Evolutionary conservation across 2,113 vertebrate genomes (phyloP).

Genomic region (Pangasianodon gigas): DNA sequence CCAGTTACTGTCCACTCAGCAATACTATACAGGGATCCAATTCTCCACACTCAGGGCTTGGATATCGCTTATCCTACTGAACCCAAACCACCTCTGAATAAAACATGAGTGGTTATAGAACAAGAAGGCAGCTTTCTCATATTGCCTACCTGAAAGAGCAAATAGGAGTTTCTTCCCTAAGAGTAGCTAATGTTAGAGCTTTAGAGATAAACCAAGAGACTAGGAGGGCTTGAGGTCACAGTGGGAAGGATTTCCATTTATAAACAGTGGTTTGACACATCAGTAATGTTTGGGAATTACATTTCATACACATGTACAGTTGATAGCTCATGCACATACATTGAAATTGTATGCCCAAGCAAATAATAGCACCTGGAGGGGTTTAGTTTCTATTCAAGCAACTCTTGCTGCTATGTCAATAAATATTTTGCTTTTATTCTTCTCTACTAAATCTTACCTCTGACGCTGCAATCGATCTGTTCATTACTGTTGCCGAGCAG

Average conservation of each 20-base stretch:
- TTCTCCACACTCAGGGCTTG: slow-evolving; percentile 42
- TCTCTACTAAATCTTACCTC: slow-evolving; percentile 15
- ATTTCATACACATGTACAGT: neutral
- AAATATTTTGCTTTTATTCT: slow-evolving; percentile 41
- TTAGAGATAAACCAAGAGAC: neutral
- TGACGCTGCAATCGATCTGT: slow-evolving; percentile 30
- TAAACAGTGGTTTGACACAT: neutral
- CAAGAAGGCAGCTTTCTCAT: neutral
- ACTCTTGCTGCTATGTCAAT: slow-evolving; percentile 3
- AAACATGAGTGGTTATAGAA: slow-evolving; percentile 49
- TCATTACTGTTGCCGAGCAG: slow-evolving; percentile 42
- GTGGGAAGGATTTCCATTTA: neutral
- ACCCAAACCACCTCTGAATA: slow-evolving; percentile 55
- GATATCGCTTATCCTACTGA: slow-evolving; percentile 50
- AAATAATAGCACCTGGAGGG: slow-evolving; percentile 29
- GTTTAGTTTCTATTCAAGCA: slow-evolving; percentile 6
- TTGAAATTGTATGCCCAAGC: neutral
- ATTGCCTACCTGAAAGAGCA: slow-evolving; percentile 27
- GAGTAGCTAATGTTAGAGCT: neutral
- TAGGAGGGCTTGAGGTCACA: neutral
- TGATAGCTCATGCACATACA: neutral
- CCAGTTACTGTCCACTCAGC: slow-evolving; percentile 54
- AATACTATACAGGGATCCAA: slow-evolving; percentile 45
- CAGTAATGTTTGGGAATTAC: neutral
- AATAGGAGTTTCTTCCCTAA: neutral